Conservation (phyloP, 2,113 vertebrate genomes). For the Typhlomys cinereus region DNA sequence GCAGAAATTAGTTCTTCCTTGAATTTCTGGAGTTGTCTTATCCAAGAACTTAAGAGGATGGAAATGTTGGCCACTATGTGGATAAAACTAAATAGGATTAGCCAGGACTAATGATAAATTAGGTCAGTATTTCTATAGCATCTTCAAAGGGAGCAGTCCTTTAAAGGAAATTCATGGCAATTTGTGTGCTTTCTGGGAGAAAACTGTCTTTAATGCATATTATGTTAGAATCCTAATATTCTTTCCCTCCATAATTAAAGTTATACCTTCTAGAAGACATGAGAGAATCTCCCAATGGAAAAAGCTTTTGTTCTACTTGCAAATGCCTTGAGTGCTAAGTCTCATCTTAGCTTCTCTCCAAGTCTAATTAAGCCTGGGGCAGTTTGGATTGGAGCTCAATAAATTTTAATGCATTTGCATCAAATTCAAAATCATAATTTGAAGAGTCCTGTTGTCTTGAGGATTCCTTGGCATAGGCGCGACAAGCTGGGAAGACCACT, state of each 20-base stretch:
- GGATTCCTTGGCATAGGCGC: neutral
- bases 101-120: constrained; percentile 14
- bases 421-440: neutral
- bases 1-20: neutral
- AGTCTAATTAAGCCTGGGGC: neutral
- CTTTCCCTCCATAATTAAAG: neutral
- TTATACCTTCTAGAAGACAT: constrained; percentile 9
- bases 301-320: neutral
- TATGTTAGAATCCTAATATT: neutral
- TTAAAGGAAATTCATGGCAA: constrained; percentile 19
- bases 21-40: constrained; percentile 31
- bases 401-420: constrained; percentile 1
- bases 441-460: neutral
- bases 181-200: constrained; percentile 18
- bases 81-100: constrained; percentile 30
- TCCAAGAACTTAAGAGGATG: neutral
- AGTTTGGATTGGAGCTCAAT: neutral
- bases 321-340: neutral
- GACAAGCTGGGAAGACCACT: neutral
- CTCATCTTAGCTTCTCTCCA: neutral
- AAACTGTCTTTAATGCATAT: constrained; percentile 15
- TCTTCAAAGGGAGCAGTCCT: constrained; percentile 25
- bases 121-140: constrained; percentile 41
- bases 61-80: neutral
- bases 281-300: neutral